Evolutionary conservation across 2,797 vertebrate genomes (phyloP).

Genomic region (Dromococcyx pavoninus): DNA sequence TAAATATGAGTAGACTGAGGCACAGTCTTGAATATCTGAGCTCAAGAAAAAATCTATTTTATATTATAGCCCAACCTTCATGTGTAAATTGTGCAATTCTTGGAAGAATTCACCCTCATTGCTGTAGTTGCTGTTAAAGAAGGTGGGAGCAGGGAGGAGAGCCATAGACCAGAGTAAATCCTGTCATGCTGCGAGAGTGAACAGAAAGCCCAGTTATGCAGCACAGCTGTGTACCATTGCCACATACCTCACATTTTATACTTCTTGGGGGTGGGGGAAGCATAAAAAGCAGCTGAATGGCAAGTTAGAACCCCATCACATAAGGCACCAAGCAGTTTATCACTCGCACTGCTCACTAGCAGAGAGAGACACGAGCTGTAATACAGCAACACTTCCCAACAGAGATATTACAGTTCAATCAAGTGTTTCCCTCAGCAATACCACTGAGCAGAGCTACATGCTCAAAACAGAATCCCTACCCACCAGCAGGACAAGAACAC

Average conservation of each 20-base stretch:
- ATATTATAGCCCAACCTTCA: neutral
- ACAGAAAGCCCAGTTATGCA: neutral
- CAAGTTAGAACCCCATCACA: neutral
- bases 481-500: rapidly evolving
- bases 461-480: neutral
- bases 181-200: rapidly evolving
- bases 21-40: neutral
- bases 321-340: neutral
- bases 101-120: neutral
- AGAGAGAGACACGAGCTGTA: neutral
- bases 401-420: neutral
- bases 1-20: neutral
- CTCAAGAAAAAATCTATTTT: neutral
- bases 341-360: neutral
- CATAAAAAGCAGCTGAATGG: neutral
- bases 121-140: rapidly evolving
- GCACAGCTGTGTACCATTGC: neutral
- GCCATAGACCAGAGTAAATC: neutral
- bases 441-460: rapidly evolving
- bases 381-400: neutral
- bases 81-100: neutral
- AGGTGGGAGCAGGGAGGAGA: neutral
- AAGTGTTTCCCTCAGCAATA: rapidly evolving
- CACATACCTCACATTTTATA: neutral
- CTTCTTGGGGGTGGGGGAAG: too few species aligned